A percentile compares a stretch with the other conserved stretches of the same genome.
Evolutionary conservation across 2,113 vertebrate species (phyloP).

Genomic region (Charadrius vociferus): DNA sequence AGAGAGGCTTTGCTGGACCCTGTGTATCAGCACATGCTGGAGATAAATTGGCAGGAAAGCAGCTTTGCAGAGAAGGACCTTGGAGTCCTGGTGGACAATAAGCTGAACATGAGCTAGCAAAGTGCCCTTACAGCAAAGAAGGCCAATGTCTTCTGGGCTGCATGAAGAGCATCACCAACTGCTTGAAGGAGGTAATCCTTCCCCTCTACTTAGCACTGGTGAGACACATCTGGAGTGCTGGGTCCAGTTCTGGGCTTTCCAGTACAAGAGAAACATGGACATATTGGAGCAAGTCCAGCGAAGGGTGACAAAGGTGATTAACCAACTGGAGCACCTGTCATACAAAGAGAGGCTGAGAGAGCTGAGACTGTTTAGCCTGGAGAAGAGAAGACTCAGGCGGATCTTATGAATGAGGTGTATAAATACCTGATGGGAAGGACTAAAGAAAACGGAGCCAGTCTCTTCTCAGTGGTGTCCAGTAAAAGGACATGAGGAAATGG

Average conservation of each 20-base stretch:
- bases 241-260: not conserved
- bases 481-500: not conserved
- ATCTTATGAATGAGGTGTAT: not conserved
- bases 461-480: not conserved
- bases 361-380: not conserved
- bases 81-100: not conserved
- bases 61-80: not conserved
- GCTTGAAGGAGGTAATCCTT: not conserved
- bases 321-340: not conserved
- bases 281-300: not conserved
- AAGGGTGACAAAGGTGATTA: not conserved
- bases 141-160: fast-evolving
- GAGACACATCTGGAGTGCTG: not conserved
- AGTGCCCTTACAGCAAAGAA: not conserved
- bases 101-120: not conserved
- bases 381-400: not conserved
- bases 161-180: not conserved
- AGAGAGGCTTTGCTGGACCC: not conserved
- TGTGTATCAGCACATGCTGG: not conserved
- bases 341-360: not conserved
- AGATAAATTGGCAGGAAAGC: not conserved
- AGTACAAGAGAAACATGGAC: not conserved
- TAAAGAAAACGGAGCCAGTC: not conserved
- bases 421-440: not conserved
- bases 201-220: not conserved